Base-by-base conservation (phyloP, 2,113 vertebrate genomes). In the Myodes glareolus region DNA sequence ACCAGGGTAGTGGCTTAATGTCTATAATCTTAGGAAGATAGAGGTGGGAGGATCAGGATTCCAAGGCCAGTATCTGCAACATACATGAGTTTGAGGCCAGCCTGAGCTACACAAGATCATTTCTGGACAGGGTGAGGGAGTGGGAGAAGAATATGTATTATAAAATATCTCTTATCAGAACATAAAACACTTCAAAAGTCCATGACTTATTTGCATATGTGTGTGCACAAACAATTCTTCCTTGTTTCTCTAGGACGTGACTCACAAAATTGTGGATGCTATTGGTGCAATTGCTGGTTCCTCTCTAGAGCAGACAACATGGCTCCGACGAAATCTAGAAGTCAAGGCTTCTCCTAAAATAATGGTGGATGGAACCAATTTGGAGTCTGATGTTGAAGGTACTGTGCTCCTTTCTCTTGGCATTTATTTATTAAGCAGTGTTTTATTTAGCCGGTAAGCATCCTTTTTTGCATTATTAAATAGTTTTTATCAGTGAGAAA, bases 281-380 rank as follows among this genome's bases (percentile, higher is more conserved):
- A 99, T 99, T 36, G 99, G 99, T 47, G 99, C 99, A 3, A 99
- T 99, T 68, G 99, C 99, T 85, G 99, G 99, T 47, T 99, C 99
- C 68, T 99, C 99, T 97, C 98, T 99, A 98, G 99, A 99, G 88
- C 99, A 99, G 97, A 99, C 99, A 72, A 99, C 99, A 0, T 99
- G 99, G 99, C 98, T 99, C 80, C 99, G 99, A 96, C 99, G 99
- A 95, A 99, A 99, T 98, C 98, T 99, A 91, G 99, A 99, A 98
- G 99, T 99, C 96, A 99, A 99, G 91, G 98, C 99, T 73, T 99
- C 99, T 65, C 99, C 99, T 85, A 99, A 99, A 98, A 99, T 99
- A 58, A 98, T 99, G 90, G 99, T 99, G 96, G 99, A 99, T 91
- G 99, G 99, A 95, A 97, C 98, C 96, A 99, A 97, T 97, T 97